Percentiles rank a stretch among this genome's conserved stretches.
phyloP scores from a whole-genome alignment of 2,888 invertebrate species.

The Myopa testacea region DNA sequence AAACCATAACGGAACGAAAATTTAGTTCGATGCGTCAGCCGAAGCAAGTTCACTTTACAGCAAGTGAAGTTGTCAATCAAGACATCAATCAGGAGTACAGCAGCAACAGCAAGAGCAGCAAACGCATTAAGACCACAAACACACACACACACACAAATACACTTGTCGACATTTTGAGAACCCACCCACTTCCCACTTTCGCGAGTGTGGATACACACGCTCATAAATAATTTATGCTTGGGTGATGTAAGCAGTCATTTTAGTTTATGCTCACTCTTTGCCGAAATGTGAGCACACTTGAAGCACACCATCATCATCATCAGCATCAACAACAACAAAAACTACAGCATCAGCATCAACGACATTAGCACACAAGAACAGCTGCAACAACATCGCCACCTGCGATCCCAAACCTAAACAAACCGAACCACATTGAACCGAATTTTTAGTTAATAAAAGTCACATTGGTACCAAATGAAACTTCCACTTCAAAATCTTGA shows the following conservation, averaged over 20 bases:
- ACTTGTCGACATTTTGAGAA: no score
- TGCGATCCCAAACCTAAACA: no score
- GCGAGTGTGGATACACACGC: no score
- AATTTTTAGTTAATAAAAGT: constrained; percentile 51
- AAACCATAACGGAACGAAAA: no score
- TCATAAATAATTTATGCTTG: constrained; percentile 47
- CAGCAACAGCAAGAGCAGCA: no score
- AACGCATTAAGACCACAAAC: no score
- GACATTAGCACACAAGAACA: not conserved
- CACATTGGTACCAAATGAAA: constrained; percentile 57
- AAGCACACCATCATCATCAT: not conserved
- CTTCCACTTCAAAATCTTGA: constrained; percentile 52
- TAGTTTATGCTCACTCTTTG: constrained; percentile 42
- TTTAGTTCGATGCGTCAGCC: not conserved
- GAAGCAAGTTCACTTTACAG: not conserved
- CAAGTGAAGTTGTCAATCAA: not conserved
- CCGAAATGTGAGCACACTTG: not conserved
- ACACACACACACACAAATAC: no score
- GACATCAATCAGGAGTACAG: not conserved
- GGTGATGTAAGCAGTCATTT: constrained; percentile 41
- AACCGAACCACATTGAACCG: not conserved
- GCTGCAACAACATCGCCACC: not conserved
- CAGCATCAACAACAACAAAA: not conserved
- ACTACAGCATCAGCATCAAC: not conserved
- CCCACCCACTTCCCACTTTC: no score